Evolutionary conservation across 1,140 invertebrate genomes (phyloP), one percentile per base, ranked within the genome.

Genomic region (Solen grandis): DNA sequence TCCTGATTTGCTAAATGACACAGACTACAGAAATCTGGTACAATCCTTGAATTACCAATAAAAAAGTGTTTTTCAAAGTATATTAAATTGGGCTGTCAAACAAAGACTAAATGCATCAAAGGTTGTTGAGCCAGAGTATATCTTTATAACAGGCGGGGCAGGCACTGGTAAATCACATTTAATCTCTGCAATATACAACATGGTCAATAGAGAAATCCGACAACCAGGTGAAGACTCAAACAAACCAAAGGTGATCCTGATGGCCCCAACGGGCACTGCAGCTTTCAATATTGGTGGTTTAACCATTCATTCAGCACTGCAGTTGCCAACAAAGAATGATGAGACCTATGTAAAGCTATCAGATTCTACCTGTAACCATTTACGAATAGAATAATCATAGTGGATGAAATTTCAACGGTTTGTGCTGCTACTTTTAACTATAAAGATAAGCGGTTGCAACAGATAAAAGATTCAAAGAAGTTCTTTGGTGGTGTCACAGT

Each of bases 401-500:
- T n/a, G n/a, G n/a, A n/a, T n/a, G n/a, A n/a, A n/a, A n/a, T n/a
- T n/a, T 86, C 77, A 33, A 85, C 85, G 84, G 84, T 83, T 59
- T 75, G 82, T 46, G 41, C 8, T 10, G 52, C 41, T 25, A 75
- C 74, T 59, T 63, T 87, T 46, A 59, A 41, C 35, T 83, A 79
- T 69, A 83, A 84, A 62, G 46, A 86, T 55, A 36, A 79, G 65
- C 25, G 81, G 14, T 60, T 87, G 38, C 74, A 80, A 46, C 62
- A 87, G 33, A 60, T 85, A n/a, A 87, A 31, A 36, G 76, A 72
- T 22, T 27, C n/a, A 31, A 46, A 70, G 22, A 63, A 38, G 29
- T 79, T 65, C 50, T 87, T 85, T 78, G 84, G 82, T 68, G 82
- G 84, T 33, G 60, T 84, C 25, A 57, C 52, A 50, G 41, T 85